Evolutionary conservation across 2,113 vertebrate species (phyloP).

Genomic region (Jacana jacana): DNA sequence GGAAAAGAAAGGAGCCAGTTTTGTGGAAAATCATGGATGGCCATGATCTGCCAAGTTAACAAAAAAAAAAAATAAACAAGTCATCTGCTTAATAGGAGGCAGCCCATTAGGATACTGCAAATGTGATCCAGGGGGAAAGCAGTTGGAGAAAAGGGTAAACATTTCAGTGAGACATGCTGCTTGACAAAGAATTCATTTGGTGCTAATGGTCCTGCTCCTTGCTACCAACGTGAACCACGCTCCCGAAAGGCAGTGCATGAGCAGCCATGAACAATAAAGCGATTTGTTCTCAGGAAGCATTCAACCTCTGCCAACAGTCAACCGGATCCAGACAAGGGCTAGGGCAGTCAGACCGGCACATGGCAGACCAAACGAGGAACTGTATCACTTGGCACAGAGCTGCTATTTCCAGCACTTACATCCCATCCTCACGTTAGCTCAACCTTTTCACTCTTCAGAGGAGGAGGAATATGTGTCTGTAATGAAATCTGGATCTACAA

Average conservation of each 20-base stretch:
- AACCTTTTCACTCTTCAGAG: neutral
- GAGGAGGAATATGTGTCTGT: neutral
- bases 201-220: constrained; percentile 8
- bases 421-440: neutral
- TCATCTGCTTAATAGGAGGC: neutral
- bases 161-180: neutral
- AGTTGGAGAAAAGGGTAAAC: neutral
- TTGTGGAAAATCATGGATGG: neutral
- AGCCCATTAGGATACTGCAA: neutral
- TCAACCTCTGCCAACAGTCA: constrained; percentile 33
- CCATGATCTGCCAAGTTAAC: neutral
- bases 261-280: constrained; percentile 24
- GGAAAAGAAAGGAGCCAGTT: neutral
- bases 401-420: constrained; percentile 34
- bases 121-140: neutral
- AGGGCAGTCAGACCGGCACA: neutral
- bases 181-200: constrained; percentile 24
- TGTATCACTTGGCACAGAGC: constrained; percentile 37
- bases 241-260: constrained; percentile 41
- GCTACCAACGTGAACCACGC: neutral
- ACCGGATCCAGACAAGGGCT: constrained; percentile 14
- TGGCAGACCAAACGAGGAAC: neutral
- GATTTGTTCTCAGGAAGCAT: constrained; percentile 60
- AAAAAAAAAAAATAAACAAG: neutral
- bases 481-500: neutral